A percentile compares a stretch with the other conserved stretches of the same genome.
These are phyloP conservation scores for Oscheius myriophilus DNA, from an alignment of 2,888 invertebrate genomes.

Conservation along the genomic window DNA sequence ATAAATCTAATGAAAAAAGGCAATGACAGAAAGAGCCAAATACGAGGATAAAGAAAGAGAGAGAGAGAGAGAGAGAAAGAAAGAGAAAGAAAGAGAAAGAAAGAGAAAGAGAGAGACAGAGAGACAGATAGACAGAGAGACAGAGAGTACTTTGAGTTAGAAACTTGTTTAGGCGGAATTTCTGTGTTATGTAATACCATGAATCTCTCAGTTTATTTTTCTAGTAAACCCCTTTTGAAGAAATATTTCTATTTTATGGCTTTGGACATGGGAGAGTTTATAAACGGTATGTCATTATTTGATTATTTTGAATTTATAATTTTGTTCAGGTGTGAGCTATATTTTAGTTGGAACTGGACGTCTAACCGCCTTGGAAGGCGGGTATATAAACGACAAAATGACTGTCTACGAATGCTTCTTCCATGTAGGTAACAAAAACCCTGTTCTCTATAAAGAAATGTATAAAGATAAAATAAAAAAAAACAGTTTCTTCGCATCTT, in stretches of 20 bases:
- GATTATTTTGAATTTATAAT: not conserved
- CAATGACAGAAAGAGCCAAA: too few species aligned
- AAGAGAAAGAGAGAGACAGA: not conserved
- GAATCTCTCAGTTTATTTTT: conserved; percentile 40
- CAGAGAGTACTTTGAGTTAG: not conserved
- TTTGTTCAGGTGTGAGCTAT: conserved; percentile 40
- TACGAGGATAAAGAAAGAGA: too few species aligned
- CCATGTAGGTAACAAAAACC: conserved; percentile 18
- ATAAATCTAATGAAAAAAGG: too few species aligned
- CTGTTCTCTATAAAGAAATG: too few species aligned
- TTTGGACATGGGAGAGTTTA: conserved; percentile 55
- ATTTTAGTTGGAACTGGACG: conserved; percentile 40
- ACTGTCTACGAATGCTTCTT: conserved; percentile 49
- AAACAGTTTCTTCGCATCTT: too few species aligned
- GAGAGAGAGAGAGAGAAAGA: too few species aligned
- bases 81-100: not conserved
- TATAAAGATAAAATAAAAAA: too few species aligned
- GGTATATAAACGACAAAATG: conserved; percentile 35
- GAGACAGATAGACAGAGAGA: not conserved
- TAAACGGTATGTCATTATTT: conserved; percentile 40
- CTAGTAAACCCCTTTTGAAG: conserved; percentile 43
- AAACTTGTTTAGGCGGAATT: conserved; percentile 34
- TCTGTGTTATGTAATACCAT: conserved; percentile 37
- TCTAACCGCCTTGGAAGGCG: conserved; percentile 31
- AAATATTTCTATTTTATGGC: conserved; percentile 55